These are phyloP conservation scores for Callithrix jacchus DNA, from an alignment of 2,113 vertebrate species.

Conservation along the genomic window DNA sequence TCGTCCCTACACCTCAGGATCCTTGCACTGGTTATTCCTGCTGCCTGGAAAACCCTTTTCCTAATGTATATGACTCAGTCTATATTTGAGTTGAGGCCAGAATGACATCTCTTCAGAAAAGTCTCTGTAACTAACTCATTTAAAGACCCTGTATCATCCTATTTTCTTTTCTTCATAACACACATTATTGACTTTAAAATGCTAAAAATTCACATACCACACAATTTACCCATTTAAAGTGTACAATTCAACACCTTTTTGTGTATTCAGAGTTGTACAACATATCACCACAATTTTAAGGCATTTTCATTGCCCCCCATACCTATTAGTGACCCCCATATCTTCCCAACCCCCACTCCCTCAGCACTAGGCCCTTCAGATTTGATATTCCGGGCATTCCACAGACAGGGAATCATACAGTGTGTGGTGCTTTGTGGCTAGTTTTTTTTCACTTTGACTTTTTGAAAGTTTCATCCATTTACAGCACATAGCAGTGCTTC, in stretches of 20 bases:
- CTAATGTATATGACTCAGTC: not conserved
- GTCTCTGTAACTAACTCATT: not conserved
- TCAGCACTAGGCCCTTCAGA: not conserved
- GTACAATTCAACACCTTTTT: not conserved
- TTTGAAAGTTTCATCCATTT: conserved; percentile 13
- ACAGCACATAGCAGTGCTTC: not conserved
- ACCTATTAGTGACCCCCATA: not conserved
- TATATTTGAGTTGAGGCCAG: not conserved
- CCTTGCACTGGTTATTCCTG: not conserved
- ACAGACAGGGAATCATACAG: conserved; percentile 1
- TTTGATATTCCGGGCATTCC: not conserved
- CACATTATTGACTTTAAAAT: conserved; percentile 29
- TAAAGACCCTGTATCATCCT: not conserved
- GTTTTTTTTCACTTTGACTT: not conserved
- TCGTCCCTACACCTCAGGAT: not conserved
- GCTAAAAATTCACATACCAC: conserved; percentile 9
- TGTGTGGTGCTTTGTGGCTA: not conserved
- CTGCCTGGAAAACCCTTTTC: not conserved
- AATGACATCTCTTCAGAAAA: conserved; percentile 1
- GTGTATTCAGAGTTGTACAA: not conserved
- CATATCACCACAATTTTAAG: not conserved
- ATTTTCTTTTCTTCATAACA: conserved; percentile 32
- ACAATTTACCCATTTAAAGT: conserved; percentile 33
- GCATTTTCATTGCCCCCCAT: not conserved
- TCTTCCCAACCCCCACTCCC: not conserved